Evolutionary conservation across 2,888 invertebrate species (phyloP), one percentile per base, ranked within the genome.

Genomic region (Campaea margaritaria): DNA sequence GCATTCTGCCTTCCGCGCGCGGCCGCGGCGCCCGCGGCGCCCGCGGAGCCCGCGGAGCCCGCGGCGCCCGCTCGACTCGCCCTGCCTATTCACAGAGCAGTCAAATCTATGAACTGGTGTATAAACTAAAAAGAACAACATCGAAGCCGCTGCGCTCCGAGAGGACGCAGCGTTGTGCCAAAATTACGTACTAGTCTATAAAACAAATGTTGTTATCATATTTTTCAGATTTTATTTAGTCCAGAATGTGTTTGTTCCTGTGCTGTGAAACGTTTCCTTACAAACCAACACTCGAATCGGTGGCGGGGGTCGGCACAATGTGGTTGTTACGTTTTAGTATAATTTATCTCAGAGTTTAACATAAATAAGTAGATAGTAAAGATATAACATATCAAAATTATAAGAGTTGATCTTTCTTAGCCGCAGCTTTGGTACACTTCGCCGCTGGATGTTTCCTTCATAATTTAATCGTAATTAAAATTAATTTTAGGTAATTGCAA

Each of bases 201-300:
- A 84, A 89, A 82, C 81, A 86, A 89, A 88, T 86, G 87, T 90
- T 92, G 90, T 92, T 91, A 91, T 91, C 87, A 87, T n/a, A n/a
- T 38, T 89, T 89, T 91, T 90, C 91, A 92, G 88, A 92, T 92
- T 92, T 92, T 91, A 92, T 91, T 91, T 87, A 91, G 89, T 90
- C 90, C 91, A 89, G 86, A 90, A 90, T 91, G 86, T 85, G 89
- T 92, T 91, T 90, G 90, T 89, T 89, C 87, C 86, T 88, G 90
- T 85, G 91, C 91, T 91, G 90, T 91, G 91, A 90, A 85, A 84
- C 85, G 78, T 82, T 83, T 83, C 83, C 78, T 79, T 85, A 87
- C 91, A 90, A 91, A 90, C 89, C 91, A 89, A 91, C 91, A 90
- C 89, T 82, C 65, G 76, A 75, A 76, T 55, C 62, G 73, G 69